Conservation (phyloP, 2,888 invertebrate genomes). For the Eristalis intricaria region DNA sequence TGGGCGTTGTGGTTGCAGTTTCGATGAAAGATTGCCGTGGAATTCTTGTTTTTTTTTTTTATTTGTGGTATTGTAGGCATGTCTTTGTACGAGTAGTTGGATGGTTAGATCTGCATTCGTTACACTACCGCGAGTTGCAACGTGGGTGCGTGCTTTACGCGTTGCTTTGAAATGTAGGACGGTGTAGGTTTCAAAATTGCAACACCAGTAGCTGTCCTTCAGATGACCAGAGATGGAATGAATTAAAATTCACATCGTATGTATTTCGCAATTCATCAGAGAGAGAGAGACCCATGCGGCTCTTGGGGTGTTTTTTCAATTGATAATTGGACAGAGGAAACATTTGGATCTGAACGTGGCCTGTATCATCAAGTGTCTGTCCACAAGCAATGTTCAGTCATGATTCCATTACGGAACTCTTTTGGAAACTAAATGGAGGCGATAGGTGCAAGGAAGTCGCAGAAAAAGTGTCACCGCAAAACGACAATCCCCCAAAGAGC, state of each 20-base stretch:
- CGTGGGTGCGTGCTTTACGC: not conserved
- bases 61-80: not conserved
- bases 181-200: not conserved
- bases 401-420: too few species aligned
- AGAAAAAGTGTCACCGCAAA: too few species aligned
- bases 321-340: not conserved
- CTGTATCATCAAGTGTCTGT: too few species aligned
- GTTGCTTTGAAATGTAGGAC: not conserved
- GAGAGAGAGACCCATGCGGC: not conserved
- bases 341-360: not conserved
- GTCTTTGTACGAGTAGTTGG: too few species aligned
- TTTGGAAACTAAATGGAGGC: too few species aligned
- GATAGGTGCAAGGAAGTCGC: too few species aligned
- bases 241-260: not conserved
- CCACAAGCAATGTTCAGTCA: too few species aligned
- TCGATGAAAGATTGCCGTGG: constrained; percentile 11
- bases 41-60: not conserved
- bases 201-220: not conserved
- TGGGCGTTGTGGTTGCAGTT: constrained; percentile 12
- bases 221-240: not conserved
- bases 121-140: not conserved
- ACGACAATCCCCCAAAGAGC: too few species aligned
- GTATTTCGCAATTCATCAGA: not conserved
- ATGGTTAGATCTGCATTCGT: not conserved
- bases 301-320: not conserved